Conservation (phyloP, 2,113 vertebrate species). For the Falco punctatus region DNA sequence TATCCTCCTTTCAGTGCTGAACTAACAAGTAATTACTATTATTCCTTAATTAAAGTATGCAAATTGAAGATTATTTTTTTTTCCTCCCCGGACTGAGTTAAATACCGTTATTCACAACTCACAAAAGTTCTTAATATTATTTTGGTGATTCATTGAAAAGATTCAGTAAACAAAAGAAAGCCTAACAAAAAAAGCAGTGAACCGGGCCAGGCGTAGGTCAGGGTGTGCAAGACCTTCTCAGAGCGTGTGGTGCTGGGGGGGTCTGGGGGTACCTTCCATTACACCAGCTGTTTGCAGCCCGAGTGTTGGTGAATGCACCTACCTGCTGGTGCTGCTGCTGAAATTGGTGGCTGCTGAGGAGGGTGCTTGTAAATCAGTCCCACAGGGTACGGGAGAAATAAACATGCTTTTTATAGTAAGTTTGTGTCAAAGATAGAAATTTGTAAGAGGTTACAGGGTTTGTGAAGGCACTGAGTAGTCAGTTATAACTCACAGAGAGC, state of each 20-base stretch:
- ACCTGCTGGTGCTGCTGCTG: background rate
- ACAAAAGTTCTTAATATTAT: slow-evolving; percentile 38
- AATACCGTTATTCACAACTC: slow-evolving; percentile 36
- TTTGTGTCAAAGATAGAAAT: background rate
- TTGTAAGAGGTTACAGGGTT: background rate
- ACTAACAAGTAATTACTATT: slow-evolving; percentile 66
- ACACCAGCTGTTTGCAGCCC: background rate
- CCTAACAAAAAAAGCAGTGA: slow-evolving; percentile 28
- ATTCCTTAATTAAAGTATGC: slow-evolving; percentile 57
- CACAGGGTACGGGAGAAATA: background rate
- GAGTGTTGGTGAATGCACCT: background rate
- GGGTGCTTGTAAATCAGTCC: background rate
- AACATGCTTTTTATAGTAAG: background rate
- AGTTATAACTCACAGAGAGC: background rate
- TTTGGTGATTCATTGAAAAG: slow-evolving; percentile 25
- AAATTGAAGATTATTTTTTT: background rate
- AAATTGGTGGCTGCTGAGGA: background rate
- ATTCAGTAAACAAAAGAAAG: background rate
- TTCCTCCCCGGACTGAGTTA: background rate
- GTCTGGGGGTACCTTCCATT: background rate
- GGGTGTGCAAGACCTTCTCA: background rate
- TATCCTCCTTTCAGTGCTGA: slow-evolving; percentile 64
- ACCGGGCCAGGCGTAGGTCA: background rate
- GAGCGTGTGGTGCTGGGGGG: background rate
- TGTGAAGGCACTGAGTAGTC: background rate